Evolutionary conservation across 1,140 invertebrate genomes (phyloP), one percentile per base, ranked within the genome.

Genomic region (Sycophaga agraensis): DNA sequence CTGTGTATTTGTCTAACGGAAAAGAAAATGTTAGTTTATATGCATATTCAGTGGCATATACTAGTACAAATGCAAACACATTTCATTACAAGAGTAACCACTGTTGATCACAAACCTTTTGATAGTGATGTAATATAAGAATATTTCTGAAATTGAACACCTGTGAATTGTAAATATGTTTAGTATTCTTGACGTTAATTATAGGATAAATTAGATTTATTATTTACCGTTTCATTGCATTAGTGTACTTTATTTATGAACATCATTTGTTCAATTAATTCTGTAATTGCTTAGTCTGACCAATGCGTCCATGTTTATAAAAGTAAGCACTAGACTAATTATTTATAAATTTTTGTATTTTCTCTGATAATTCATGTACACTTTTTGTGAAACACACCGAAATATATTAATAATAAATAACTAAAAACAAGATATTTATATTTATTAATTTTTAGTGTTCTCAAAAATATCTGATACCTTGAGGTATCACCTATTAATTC

Each of bases 101-200:
- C n/a, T n/a, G n/a, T n/a, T n/a, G n/a, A n/a, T n/a, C n/a, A n/a
- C n/a, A n/a, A n/a, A n/a, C n/a, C n/a, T n/a, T n/a, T n/a, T n/a
- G n/a, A n/a, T n/a, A n/a, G n/a, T n/a, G n/a, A 11, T 65, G 46
- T 61, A 61, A 50, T 42, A 61, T 51, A 50, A 54, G 39, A 46
- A 19, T 45, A 39, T 63, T 6, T 53, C 54, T 55, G 60, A 66
- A 67, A 50, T 63, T 60, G 37, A 53, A 60, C 39, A 59, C 60
- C 40, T 34, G 31, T 26, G 16, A 63, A 60, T 45, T 65, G 63
- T 73, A 69, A 67, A 69, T 70, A 70, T 57, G 35, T 64, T 61
- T 70, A 68, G 28, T 46, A 59, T 64, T 68, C 24, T 68, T 66
- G 58, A 48, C 53, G 40, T 63, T 55, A 48, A 60, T 54, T 21